These are phyloP conservation scores for Sebastes trivittatus DNA, from an alignment of 2,797 vertebrate genomes.

Conservation along the genomic window DNA sequence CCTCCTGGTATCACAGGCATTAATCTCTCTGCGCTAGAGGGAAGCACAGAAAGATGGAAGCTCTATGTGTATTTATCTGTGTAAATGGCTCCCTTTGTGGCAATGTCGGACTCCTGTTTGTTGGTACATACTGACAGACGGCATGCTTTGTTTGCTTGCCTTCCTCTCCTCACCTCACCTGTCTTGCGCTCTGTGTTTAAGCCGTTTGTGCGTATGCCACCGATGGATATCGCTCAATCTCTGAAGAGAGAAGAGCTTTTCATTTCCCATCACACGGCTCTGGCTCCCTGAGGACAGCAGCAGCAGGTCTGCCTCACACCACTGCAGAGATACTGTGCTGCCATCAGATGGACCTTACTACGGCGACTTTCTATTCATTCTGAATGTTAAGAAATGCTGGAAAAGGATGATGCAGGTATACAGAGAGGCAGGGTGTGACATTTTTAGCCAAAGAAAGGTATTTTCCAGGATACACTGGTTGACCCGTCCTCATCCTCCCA, in stretches of 20 bases:
- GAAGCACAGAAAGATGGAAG: neutral
- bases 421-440: neutral
- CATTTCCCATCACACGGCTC: constrained; percentile 23
- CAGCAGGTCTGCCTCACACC: neutral
- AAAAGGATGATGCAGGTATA: neutral
- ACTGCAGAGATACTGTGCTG: constrained; percentile 20
- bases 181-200: neutral
- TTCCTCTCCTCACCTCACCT: neutral
- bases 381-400: neutral
- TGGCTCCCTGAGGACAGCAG: constrained; percentile 18
- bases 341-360: neutral
- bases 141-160: neutral
- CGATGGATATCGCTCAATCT: constrained; percentile 14
- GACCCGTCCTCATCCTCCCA: constrained; percentile 8
- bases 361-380: neutral
- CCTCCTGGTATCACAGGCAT: constrained; percentile 28
- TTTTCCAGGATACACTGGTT: constrained; percentile 15
- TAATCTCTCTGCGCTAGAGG: constrained; percentile 28
- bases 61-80: constrained; percentile 32
- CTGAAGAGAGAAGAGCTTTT: constrained; percentile 23
- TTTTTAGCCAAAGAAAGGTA: neutral
- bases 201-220: neutral
- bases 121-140: neutral
- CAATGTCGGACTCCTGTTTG: constrained; percentile 1
- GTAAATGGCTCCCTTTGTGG: constrained; percentile 21